Evolutionary conservation across 2,113 vertebrate genomes (phyloP), one percentile per base, ranked within the genome.

Genomic region (Otolemur garnettii): DNA sequence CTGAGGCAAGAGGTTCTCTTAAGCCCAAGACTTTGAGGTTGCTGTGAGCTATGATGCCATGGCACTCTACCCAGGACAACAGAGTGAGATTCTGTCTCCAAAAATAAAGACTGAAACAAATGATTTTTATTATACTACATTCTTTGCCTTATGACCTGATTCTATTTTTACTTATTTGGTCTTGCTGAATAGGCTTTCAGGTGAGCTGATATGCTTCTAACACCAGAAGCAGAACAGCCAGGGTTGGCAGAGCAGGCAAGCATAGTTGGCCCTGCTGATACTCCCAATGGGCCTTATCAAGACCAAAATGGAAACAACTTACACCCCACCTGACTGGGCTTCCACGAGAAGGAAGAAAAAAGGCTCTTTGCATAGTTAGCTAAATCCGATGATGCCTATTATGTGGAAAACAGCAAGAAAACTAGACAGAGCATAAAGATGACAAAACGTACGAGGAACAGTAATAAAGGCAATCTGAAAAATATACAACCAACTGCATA

Each of bases 131-230:
- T 72, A 60, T 30, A 75, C 15, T 71, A 69, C 26, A 13, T 91
- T 96, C 92, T 78, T 71, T 77, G 77, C 69, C 74, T 91, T 92
- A 74, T 11, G 21, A 62, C 4, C n/a, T 80, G 9, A 80, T 68
- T 92, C 72, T 87, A 62, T 68, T 83, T 87, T 78, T 53, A 75
- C 26, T 15, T 81, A 93, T 60, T 87, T 93, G 59, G 35, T 89
- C 59, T 79, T 93, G 14, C 85, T 69, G 74, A 28, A 50, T 62
- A 89, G 35, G 28, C 72, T 72, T 83, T 92, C 74, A 68, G 38
- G 17, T 90, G 22, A 96, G 66, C 0, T 89, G 15, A 30, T 10
- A 0, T 30, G 71, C 35, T 55, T 66, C 66, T 84, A 83, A 84
- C 33, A 92, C 24, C 64, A 75, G 88, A 85, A 78, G n/a, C 5